These are phyloP conservation scores for Drosophila kurseongensis DNA, from an alignment of 1,140 invertebrate genomes.

Conservation along the genomic window DNA sequence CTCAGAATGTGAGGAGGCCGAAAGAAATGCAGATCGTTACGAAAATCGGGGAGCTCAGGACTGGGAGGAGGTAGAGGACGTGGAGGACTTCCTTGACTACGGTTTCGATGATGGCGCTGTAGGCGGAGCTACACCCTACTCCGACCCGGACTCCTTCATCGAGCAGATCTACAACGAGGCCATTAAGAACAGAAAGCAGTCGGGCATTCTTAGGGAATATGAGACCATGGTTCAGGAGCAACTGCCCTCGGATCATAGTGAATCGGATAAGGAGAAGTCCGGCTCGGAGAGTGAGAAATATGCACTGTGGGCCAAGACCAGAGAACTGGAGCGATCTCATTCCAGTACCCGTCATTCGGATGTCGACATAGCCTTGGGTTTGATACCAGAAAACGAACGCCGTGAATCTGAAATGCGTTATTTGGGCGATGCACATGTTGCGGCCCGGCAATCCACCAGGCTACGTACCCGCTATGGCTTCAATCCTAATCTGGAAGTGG, in stretches of 20 bases:
- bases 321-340: constrained; percentile 46
- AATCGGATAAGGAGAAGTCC: constrained; percentile 68
- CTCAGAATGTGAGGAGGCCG: constrained; percentile 80
- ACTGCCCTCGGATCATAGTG: constrained; percentile 53
- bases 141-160: constrained; percentile 77
- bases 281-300: constrained; percentile 67
- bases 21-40: constrained; percentile 78
- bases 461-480: constrained; percentile 76
- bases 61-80: constrained; percentile 71
- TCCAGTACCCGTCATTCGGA: constrained; percentile 36
- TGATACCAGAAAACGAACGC: constrained; percentile 60
- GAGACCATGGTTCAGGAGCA: constrained; percentile 79
- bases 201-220: constrained; percentile 74
- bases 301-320: constrained; percentile 67
- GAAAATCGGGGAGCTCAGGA: constrained; percentile 70
- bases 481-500: constrained; percentile 63
- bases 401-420: constrained; percentile 70
- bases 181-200: constrained; percentile 76
- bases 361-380: constrained; percentile 45
- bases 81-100: constrained; percentile 59
- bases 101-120: constrained; percentile 70
- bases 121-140: constrained; percentile 58
- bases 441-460: constrained; percentile 66
- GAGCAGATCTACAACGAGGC: constrained; percentile 84
- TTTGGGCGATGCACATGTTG: constrained; percentile 69